Conservation (phyloP, 2,888 invertebrate species). For the Resseliella maxima region DNA sequence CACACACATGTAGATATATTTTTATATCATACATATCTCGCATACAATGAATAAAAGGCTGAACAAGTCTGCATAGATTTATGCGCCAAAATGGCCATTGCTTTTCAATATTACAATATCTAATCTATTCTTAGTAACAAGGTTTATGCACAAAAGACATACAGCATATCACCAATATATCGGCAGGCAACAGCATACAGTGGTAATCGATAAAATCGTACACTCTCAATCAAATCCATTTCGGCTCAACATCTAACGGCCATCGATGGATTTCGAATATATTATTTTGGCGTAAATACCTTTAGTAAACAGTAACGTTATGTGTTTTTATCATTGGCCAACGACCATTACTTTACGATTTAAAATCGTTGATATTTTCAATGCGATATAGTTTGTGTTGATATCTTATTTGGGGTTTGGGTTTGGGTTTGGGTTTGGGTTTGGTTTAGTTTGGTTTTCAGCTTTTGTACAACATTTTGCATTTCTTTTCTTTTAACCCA, state of each 20-base stretch:
- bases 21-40: not conserved
- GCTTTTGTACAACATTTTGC: no score
- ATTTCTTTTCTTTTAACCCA: no score
- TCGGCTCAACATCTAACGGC: not conserved
- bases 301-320: not conserved
- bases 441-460: no score
- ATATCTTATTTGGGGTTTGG: no score
- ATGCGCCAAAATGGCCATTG: not conserved
- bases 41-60: not conserved
- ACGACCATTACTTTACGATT: not conserved
- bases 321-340: not conserved
- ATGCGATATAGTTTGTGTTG: no score
- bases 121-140: not conserved
- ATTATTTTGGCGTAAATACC: not conserved
- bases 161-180: no score
- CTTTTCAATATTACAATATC: slow-evolving; percentile 28
- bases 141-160: not conserved
- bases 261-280: not conserved
- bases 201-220: not conserved
- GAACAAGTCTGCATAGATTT: not conserved
- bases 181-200: not conserved
- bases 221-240: not conserved
- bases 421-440: no score
- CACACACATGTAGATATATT: no score
- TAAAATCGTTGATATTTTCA: slow-evolving; percentile 22